Conservation (phyloP, 1,140 invertebrate species). For the Apis florea region DNA sequence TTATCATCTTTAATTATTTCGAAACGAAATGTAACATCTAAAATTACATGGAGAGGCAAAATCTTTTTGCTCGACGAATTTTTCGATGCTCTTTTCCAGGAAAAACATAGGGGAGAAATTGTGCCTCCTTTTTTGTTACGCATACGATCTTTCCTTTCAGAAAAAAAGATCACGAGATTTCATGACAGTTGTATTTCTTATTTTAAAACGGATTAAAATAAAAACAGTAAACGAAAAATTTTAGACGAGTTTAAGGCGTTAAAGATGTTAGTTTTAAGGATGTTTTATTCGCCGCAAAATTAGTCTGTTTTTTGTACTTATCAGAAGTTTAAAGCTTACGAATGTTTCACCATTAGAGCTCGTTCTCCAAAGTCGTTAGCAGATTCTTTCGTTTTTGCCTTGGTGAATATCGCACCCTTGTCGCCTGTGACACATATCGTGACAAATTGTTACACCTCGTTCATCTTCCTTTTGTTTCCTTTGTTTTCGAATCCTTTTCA, state of each 20-base stretch:
- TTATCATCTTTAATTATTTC: too few relatives aligned
- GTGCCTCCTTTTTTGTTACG: rapidly evolving
- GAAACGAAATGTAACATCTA: too few relatives aligned
- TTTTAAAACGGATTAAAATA: too few relatives aligned
- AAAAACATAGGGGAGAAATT: not conserved
- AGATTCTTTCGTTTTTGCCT: conserved; percentile 29
- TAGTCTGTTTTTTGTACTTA: conserved; percentile 5
- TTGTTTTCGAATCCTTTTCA: not conserved
- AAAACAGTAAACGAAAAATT: not conserved
- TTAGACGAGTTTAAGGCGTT: not conserved
- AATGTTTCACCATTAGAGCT: conserved; percentile 5
- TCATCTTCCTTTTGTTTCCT: conserved; percentile 12
- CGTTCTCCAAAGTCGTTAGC: conserved; percentile 29
- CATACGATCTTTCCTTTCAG: too few relatives aligned
- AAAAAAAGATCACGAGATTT: too few relatives aligned
- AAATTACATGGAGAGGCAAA: too few relatives aligned
- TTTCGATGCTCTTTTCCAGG: not conserved
- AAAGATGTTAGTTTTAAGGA: not conserved
- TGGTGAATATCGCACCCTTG: not conserved
- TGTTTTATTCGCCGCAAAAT: not conserved
- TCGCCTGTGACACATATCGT: conserved; percentile 21
- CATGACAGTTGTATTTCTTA: not conserved
- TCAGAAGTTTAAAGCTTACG: conserved; percentile 11
- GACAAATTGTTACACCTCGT: conserved; percentile 22
- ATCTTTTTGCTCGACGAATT: not conserved